Base-by-base conservation (phyloP, 2,888 invertebrate genomes). In the Lasius fuliginosus region DNA sequence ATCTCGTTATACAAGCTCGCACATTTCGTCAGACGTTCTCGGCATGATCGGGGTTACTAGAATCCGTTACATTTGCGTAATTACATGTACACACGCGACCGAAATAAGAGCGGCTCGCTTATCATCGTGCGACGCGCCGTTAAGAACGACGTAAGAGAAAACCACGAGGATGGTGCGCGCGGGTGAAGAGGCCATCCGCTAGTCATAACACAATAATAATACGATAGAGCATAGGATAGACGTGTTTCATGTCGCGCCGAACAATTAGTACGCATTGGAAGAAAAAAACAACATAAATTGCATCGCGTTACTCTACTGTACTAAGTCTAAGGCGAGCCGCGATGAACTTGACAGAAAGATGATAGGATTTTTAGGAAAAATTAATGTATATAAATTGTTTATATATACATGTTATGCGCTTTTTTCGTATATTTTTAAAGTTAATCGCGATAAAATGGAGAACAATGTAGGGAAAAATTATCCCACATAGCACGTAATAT, bases 111-210 rank as follows among this genome's bases (percentile, higher is more conserved):
- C 42, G 18, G 4, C 1, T 23, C 6, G 23, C 9, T 60, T 62
- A 79, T 71, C 27, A 69, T 58, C 11, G 23, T 49, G 11, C 53
- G 49, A 15, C 65, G 76, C 77, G 58, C 18, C 18, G 36, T 60
- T 79, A 60, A 71, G 36, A 33, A 36, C 23, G 12, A 42, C 33
- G 15, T 60, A 60, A 46, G 33, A 69, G n/a, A 3, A 69, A 23
- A 36, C 15, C 8, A 58, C n/a, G 42, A n/a, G 23, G 18, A 3
- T 12, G 53, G 68, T 53, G 23, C 18, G 46, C 56, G 18, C 84
- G 90, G 90, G 92, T 91, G 88, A 91, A 92, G 86, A 91, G 91
- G 91, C 73, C 88, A 92, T 90, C 90, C 85, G 60, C 53, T 85
- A 91, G 92, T 88, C 91, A 91, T 87, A 91, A 91, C 89, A 89